A percentile compares a stretch with the other conserved stretches of the same genome.
Conservation (phyloP, 1,140 invertebrate species). For the Stenopsyche tienmushanensis region DNA sequence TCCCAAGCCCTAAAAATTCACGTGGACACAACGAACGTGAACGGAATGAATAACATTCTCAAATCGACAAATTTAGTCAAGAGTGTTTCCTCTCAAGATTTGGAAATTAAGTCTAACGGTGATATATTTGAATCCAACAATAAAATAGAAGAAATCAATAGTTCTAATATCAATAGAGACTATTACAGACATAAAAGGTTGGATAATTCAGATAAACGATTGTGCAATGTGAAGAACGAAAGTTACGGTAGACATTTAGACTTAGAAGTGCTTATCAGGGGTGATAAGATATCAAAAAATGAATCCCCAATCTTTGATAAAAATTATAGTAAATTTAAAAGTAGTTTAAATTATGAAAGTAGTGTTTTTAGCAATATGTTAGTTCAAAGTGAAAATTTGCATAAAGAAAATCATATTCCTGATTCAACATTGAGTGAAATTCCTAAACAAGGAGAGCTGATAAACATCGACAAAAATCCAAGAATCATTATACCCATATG, state of each 20-base stretch:
- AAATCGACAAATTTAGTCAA: not conserved
- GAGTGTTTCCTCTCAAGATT: not conserved
- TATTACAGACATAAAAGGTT: not conserved
- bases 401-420: no score
- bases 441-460: no score
- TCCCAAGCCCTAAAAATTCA: constrained; percentile 48
- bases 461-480: no score
- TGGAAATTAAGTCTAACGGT: not conserved
- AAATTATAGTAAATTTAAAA: no score
- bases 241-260: constrained; percentile 7
- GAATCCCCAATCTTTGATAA: no score
- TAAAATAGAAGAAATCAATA: not conserved
- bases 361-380: no score
- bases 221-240: not conserved
- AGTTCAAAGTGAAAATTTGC: no score
- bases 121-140: no score
- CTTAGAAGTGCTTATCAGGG: constrained; percentile 29
- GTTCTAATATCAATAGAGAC: not conserved
- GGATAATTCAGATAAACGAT: not conserved
- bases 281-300: constrained; percentile 30
- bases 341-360: no score
- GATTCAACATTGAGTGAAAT: no score
- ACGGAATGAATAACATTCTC: constrained; percentile 12
- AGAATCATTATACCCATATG: no score
- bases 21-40: constrained; percentile 42